A percentile compares a stretch with the other conserved stretches of the same genome.
Conservation (phyloP, 2,888 invertebrate genomes). For the Elmis aenea region DNA sequence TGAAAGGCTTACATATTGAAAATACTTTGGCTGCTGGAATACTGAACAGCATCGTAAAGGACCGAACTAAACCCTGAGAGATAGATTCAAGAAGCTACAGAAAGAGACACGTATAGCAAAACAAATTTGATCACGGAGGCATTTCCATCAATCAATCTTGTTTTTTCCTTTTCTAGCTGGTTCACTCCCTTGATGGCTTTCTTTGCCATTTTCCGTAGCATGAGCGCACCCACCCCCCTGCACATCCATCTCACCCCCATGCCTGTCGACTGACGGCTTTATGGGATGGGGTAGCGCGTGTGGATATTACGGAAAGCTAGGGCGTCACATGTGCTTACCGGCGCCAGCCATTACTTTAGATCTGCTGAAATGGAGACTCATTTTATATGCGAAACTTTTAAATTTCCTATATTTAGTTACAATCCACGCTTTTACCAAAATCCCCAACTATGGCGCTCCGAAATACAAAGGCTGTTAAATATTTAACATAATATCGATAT, state of each 20-base stretch:
- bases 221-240: conserved; percentile 30
- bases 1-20: conserved; percentile 37
- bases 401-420: conserved; percentile 18
- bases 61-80: conserved; percentile 31
- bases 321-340: conserved; percentile 36
- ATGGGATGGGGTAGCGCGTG: conserved; percentile 26
- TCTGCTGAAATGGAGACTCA: conserved; percentile 28
- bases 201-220: conserved; percentile 43
- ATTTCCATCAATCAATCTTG: conserved; percentile 48
- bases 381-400: conserved; percentile 28
- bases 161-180: conserved; percentile 41
- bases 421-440: conserved; percentile 10
- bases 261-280: conserved; percentile 21
- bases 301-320: conserved; percentile 29
- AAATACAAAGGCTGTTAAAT: no score
- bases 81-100: conserved; percentile 31
- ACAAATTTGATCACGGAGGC: conserved; percentile 48
- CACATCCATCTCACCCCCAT: conserved; percentile 24
- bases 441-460: no score
- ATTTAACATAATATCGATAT: no score
- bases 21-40: conserved; percentile 31
- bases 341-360: conserved; percentile 38
- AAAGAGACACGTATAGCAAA: conserved; percentile 45
- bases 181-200: conserved; percentile 44
- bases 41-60: conserved; percentile 32